Base-by-base conservation (phyloP, 2,113 vertebrate genomes). In the Neotragus pygmaeus region DNA sequence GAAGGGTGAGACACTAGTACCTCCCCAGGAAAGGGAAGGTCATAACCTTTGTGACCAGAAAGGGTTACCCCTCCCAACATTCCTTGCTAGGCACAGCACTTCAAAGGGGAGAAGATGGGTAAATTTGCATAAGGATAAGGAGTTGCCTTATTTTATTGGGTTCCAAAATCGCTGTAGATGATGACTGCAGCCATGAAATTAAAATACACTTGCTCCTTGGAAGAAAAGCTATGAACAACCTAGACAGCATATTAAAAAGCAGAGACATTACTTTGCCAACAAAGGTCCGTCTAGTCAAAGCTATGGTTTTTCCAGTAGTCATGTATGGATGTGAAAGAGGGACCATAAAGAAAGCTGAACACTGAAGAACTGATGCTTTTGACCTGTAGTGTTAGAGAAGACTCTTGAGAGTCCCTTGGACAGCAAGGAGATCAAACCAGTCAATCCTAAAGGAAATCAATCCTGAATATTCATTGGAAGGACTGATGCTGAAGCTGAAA, bases 11-110 rank as follows among this genome's bases (percentile, higher is more conserved):
- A 36, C 19, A n/a, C 4, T 4, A 62, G 43, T 17, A 62, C 13
- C 30, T 3, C 1, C 13, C 21, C 39, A n/a, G 2, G 2, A 55
- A 28, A 28, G 12, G 4, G 21, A 36, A 7, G 28, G 17, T 21
- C 2, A 55, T 39, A 51, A 80, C 33, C 23, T 60, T 16, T 25
- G 12, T 85, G 88, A 92, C 25, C 33, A 27, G 53, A 55, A 53
- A 87, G 70, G 21, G 15, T 30, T 39, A 15, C 12, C 15, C 49
- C 30, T 88, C 55, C 21, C 30, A 17, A 6, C 7, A 51, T 2
- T 49, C 30, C 51, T 23, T 15, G 30, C 19, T 2, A 17, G 53
- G 16, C 49, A 62, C 6, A 60, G 25, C 39, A 60, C 15, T 6
- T 88, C 82, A 36, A 25, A 0, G 5, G 45, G 12, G 6, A 94